phyloP scores from a whole-genome alignment of 30 jellyfish, hydroid and myxozoan genomes.

The Aurelia sp. region DNA sequence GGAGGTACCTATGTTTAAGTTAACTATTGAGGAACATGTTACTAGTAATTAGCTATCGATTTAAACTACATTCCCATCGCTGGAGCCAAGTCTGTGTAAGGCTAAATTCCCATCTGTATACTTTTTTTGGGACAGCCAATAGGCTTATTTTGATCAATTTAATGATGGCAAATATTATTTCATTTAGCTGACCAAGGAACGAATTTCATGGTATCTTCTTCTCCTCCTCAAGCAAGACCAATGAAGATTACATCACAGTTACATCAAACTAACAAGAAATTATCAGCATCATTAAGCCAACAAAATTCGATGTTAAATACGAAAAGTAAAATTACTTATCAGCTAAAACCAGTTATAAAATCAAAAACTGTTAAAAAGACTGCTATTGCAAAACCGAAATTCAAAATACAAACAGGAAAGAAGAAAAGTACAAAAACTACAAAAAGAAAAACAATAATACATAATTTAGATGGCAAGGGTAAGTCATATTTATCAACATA shows the following conservation, averaged over 20 bases:
- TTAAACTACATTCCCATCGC: too few species aligned
- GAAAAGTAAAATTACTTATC: background rate
- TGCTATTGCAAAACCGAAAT: slow-evolving; percentile 43
- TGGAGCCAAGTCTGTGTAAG: too few species aligned
- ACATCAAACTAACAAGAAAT: slow-evolving; percentile 10
- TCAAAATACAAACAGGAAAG: slow-evolving; percentile 1
- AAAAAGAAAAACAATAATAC: slow-evolving; percentile 23
- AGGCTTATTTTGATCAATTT: too few species aligned
- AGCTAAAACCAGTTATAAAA: background rate
- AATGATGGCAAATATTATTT: background rate
- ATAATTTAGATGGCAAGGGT: slow-evolving; percentile 87
- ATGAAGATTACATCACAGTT: slow-evolving; percentile 5
- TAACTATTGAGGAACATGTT: too few species aligned
- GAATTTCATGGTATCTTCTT: slow-evolving; percentile 64
- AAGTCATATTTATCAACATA: background rate
- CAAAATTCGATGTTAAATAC: background rate
- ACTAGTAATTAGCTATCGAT: too few species aligned
- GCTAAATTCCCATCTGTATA: too few species aligned
- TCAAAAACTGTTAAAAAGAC: slow-evolving; percentile 32
- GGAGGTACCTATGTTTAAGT: too few species aligned
- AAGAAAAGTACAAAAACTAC: slow-evolving; percentile 5
- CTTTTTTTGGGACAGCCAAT: too few species aligned
- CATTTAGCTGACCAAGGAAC: slow-evolving; percentile 65
- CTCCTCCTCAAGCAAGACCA: slow-evolving; percentile 9
- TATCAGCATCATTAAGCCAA: background rate